Evolutionary conservation across 2,888 invertebrate genomes (phyloP).

Genomic region (Ormyrus nitidulus): DNA sequence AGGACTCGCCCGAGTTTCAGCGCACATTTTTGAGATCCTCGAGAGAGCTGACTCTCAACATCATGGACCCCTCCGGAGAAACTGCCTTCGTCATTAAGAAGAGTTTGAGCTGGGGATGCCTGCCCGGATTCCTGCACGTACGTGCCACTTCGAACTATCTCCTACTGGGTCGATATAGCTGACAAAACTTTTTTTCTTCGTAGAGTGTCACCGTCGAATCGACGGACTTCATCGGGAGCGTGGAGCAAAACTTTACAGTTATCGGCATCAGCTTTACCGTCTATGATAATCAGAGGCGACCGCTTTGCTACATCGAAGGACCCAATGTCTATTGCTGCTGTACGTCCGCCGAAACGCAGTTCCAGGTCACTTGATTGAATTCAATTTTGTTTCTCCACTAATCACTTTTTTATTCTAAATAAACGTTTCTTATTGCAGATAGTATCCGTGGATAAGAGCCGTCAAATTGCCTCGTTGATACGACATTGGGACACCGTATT

Average conservation of each 20-base stretch:
- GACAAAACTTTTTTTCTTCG: conserved; percentile 4
- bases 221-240: conserved; percentile 80
- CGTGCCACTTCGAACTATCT: conserved; percentile 36
- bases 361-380: conserved; percentile 75
- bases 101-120: conserved; percentile 65
- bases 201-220: conserved; percentile 67
- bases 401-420: neutral
- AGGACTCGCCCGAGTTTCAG: conserved; percentile 80
- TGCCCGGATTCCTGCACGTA: conserved; percentile 66
- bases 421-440: conserved; percentile 58
- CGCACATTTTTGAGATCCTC: conserved; percentile 84
- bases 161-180: neutral
- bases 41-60: conserved; percentile 84
- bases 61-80: conserved; percentile 89
- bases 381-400: neutral
- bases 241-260: conserved; percentile 83
- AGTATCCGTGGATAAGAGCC: conserved; percentile 77
- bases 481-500: conserved; percentile 84
- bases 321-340: conserved; percentile 82
- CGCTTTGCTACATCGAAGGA: conserved; percentile 84
- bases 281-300: conserved; percentile 80
- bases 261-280: conserved; percentile 83
- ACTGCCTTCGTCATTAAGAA: conserved; percentile 84
- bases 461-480: conserved; percentile 82
- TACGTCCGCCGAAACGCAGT: conserved; percentile 80